Evolutionary conservation across 1,140 invertebrate species (phyloP).

Genomic region (Pygmarrhopalites habei): DNA sequence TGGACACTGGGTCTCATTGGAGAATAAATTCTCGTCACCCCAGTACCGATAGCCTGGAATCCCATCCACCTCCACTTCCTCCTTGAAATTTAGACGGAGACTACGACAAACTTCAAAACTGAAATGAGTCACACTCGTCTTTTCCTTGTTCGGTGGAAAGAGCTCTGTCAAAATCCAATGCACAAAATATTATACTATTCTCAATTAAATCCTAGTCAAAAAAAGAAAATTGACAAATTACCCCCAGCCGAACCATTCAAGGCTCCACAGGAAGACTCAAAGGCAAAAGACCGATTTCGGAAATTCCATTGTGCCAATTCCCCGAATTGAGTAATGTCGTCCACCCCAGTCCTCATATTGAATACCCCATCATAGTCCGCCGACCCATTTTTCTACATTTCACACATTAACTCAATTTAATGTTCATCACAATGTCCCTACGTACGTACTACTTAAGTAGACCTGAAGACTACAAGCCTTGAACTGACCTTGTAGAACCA

Average conservation of each 20-base stretch:
- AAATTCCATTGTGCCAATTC: constrained; percentile 62
- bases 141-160: constrained; percentile 55
- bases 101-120: constrained; percentile 43
- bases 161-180: no score
- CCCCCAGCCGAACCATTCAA: constrained; percentile 67
- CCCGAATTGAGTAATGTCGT: constrained; percentile 56
- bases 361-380: constrained; percentile 63
- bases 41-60: constrained; percentile 54
- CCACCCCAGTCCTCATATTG: constrained; percentile 62
- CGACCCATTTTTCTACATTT: constrained; percentile 61
- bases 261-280: constrained; percentile 53
- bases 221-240: no score
- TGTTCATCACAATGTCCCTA: no score
- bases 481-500: constrained; percentile 72
- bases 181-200: no score
- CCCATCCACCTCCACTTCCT: constrained; percentile 48
- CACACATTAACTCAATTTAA: no score
- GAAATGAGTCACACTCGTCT: constrained; percentile 42
- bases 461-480: no score
- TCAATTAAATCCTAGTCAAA: no score
- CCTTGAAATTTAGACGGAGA: constrained; percentile 51
- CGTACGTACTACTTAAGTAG: no score
- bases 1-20: constrained; percentile 61
- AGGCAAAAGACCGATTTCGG: constrained; percentile 52
- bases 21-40: constrained; percentile 54